Conservation (phyloP, 2,797 vertebrate species). For the Anguilla marmorata region DNA sequence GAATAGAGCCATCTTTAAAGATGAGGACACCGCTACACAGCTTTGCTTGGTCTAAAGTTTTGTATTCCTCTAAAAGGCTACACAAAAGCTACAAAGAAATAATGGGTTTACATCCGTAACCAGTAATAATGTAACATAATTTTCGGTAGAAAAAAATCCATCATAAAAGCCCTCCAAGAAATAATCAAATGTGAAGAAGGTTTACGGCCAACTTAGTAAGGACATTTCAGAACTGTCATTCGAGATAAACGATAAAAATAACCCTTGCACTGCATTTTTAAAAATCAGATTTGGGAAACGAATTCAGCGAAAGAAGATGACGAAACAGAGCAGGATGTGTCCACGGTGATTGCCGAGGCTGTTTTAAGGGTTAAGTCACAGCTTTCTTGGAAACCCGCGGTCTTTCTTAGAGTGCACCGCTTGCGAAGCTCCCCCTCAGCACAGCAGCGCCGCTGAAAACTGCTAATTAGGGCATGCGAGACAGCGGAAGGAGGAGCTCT, state of each 20-base stretch:
- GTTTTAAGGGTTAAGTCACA: neutral
- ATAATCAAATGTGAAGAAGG: neutral
- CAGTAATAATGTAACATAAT: neutral
- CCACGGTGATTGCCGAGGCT: neutral
- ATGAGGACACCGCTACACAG: neutral
- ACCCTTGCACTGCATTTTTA: neutral
- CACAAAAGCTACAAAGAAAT: neutral
- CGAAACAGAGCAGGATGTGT: neutral
- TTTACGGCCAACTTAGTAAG: neutral
- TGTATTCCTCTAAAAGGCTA: neutral
- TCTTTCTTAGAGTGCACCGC: neutral
- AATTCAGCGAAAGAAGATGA: neutral
- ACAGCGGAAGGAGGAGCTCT: neutral
- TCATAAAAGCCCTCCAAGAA: neutral
- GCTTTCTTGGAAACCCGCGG: constrained; percentile 16
- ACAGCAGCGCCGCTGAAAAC: constrained; percentile 20
- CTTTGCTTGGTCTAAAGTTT: neutral
- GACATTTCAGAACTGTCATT: neutral
- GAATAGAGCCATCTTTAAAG: neutral
- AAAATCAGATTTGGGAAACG: neutral
- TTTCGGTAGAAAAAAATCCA: neutral
- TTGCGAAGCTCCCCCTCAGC: neutral
- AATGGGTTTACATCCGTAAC: neutral
- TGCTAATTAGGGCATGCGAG: constrained; percentile 33
- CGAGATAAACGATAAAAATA: neutral